Percentiles rank a stretch among this genome's conserved stretches.
phyloP scores from a whole-genome alignment of 1,140 invertebrate genomes.

The Linepithema humile region DNA sequence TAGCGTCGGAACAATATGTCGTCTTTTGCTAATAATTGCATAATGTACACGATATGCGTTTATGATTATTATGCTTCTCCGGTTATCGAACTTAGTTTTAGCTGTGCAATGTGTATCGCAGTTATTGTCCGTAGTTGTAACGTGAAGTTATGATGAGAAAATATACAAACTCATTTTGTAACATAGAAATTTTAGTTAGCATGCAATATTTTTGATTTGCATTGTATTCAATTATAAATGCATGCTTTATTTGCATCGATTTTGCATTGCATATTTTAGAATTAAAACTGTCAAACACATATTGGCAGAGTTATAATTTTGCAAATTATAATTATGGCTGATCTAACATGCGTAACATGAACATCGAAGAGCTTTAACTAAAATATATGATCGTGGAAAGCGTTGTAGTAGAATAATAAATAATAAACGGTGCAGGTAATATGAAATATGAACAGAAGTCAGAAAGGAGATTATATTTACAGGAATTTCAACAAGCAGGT shows the following conservation, averaged over 20 bases:
- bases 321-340: neutral
- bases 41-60: neutral
- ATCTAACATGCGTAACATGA: neutral
- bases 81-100: constrained; percentile 41
- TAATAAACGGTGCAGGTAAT: neutral
- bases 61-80: constrained; percentile 32
- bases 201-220: neutral
- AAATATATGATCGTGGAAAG: neutral
- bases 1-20: neutral
- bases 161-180: constrained; percentile 17
- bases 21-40: constrained; percentile 27
- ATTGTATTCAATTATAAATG: neutral
- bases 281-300: constrained; percentile 24
- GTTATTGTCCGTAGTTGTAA: neutral
- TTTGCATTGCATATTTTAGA: neutral
- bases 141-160: constrained; percentile 12
- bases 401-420: neutral
- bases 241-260: neutral
- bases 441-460: neutral
- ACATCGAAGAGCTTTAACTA: neutral
- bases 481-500: neutral
- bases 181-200: constrained; percentile 20
- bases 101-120: neutral
- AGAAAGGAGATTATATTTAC: neutral
- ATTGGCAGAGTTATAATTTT: constrained; percentile 7